Percentiles rank a stretch among this genome's conserved stretches.
Conservation (phyloP, 2,797 vertebrate species). For the Lepidocolaptes lacrymiger region DNA sequence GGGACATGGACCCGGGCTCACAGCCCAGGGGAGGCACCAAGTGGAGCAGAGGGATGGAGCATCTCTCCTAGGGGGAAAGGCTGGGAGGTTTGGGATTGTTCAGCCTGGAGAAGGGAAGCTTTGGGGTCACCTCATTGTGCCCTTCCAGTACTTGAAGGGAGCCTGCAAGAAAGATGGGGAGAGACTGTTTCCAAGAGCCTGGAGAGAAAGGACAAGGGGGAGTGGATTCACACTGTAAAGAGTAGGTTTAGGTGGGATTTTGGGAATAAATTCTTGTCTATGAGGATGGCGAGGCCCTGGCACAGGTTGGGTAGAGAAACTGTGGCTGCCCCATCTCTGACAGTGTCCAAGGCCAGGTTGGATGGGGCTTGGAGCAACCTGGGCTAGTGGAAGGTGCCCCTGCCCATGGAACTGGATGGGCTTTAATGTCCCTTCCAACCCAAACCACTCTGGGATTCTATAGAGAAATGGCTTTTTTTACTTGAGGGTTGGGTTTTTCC, state of each 20-base stretch:
- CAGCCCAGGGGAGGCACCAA: neutral
- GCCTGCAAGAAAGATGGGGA: neutral
- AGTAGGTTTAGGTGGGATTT: neutral
- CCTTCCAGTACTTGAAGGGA: neutral
- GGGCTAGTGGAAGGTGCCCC: neutral
- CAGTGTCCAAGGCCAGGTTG: fast-evolving
- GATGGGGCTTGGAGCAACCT: fast-evolving
- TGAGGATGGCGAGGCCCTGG: too few species aligned
- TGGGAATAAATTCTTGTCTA: neutral
- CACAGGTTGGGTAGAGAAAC: too few species aligned
- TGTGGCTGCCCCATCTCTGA: too few species aligned
- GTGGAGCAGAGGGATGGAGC: neutral
- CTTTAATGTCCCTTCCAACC: neutral
- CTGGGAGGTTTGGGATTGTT: neutral
- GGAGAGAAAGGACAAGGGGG: neutral
- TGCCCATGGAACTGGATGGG: neutral
- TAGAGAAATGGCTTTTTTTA: neutral
- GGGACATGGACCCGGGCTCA: fast-evolving
- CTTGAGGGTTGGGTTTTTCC: neutral
- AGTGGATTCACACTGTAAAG: neutral
- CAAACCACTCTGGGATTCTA: fast-evolving
- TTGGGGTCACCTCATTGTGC: neutral
- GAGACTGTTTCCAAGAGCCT: neutral
- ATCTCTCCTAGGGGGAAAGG: neutral
- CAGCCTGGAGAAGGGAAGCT: neutral